Percentiles rank a stretch among this genome's conserved stretches.
phyloP scores from a whole-genome alignment of 2,797 vertebrate genomes.

The Scomberomorus guttatus region DNA sequence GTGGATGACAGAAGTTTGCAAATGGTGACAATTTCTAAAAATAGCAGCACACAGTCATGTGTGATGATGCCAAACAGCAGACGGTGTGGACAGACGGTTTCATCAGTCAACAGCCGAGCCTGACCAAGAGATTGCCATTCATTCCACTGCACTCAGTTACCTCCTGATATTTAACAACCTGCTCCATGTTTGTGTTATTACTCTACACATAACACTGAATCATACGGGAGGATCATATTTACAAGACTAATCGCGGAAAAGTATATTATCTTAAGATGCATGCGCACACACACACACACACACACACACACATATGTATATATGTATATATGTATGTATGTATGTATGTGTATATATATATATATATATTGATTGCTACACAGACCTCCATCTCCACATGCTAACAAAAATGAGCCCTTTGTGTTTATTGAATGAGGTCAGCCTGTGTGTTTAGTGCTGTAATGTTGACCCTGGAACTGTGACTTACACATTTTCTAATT shows the following conservation, averaged over 20 bases:
- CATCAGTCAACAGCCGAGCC: neutral
- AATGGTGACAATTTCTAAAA: slow-evolving; percentile 22
- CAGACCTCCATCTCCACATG: neutral
- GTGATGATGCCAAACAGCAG: neutral
- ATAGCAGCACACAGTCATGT: neutral
- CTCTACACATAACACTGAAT: neutral
- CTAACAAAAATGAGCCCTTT: slow-evolving; percentile 9
- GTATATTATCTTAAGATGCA: too few species aligned
- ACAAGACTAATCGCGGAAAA: too few species aligned
- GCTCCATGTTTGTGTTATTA: neutral
- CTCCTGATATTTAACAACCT: neutral
- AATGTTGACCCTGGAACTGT: slow-evolving; percentile 38
- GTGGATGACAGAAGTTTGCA: neutral
- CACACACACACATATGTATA: neutral
- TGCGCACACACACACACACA: too few species aligned
- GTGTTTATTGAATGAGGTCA: slow-evolving; percentile 47
- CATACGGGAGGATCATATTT: neutral
- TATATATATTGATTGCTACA: neutral
- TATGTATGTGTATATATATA: neutral
- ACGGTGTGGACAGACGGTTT: neutral
- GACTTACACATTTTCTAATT: slow-evolving; percentile 11
- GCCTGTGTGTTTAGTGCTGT: slow-evolving; percentile 16
- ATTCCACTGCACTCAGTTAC: neutral
- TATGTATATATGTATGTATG: neutral
- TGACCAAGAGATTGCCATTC: too few species aligned